Conservation (phyloP, 1,140 invertebrate species). For the Aculops lycopersici region DNA sequence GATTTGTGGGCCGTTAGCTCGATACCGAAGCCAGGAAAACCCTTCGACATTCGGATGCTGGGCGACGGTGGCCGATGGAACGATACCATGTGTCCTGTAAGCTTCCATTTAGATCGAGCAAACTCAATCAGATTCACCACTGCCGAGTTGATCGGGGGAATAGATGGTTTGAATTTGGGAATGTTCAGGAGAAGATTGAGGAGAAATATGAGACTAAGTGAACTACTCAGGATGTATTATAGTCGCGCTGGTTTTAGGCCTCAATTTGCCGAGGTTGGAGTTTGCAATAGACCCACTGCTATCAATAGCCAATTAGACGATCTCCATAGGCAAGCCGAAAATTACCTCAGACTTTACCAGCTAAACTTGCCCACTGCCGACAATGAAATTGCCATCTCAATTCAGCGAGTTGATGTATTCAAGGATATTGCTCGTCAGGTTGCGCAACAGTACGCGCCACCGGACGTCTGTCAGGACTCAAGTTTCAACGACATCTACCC, state of each 20-base stretch:
- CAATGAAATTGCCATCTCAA: background rate
- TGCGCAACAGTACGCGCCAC: background rate
- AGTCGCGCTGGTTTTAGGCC: background rate
- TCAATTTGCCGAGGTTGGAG: background rate
- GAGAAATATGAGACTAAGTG: background rate
- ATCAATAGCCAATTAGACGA: background rate
- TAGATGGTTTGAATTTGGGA: slow-evolving; percentile 8
- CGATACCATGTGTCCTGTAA: background rate
- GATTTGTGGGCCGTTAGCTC: slow-evolving; percentile 2
- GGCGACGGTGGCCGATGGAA: slow-evolving; percentile 6
- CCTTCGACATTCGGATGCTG: background rate
- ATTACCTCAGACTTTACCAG: background rate
- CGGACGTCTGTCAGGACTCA: background rate
- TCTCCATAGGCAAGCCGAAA: background rate
- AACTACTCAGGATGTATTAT: background rate
- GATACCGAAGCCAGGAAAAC: background rate
- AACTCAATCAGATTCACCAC: slow-evolving; percentile 1
- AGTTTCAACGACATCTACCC: background rate
- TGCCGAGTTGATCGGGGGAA: slow-evolving; percentile 5
- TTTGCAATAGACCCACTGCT: background rate
- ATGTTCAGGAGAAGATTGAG: background rate
- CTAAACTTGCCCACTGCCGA: background rate
- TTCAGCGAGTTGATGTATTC: background rate
- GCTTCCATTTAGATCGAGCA: slow-evolving; percentile 2
- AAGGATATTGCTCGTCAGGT: background rate